A percentile compares a stretch with the other conserved stretches of the same genome.
Evolutionary conservation across 37 sponge, comb jelly and placozoan species (phyloP).

Genomic region (Halichondria panicea): DNA sequence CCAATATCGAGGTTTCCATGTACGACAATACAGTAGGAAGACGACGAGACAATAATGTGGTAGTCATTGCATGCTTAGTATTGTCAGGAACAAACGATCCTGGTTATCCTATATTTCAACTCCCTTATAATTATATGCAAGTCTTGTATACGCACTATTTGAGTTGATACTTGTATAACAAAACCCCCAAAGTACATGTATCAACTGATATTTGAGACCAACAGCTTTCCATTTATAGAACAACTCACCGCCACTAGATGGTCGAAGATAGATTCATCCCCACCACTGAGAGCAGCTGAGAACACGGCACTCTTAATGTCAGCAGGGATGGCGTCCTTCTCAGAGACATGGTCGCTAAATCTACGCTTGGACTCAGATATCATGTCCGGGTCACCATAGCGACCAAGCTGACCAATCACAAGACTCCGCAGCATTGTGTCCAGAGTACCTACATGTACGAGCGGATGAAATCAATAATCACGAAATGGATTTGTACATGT

Average conservation of each 20-base stretch:
- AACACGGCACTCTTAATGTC: conserved; percentile 73
- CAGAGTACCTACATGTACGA: conserved; percentile 38
- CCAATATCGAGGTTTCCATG: too few relatives aligned
- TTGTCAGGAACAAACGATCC: too few relatives aligned
- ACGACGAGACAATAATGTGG: neutral
- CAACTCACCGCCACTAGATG: conserved; percentile 55
- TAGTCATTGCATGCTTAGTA: too few relatives aligned
- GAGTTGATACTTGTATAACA: too few relatives aligned
- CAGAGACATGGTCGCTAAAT: conserved; percentile 43
- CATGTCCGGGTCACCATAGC: conserved; percentile 62
- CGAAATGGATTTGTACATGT: neutral
- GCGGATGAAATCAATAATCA: neutral
- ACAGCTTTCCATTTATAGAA: neutral
- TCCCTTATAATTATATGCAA: too few relatives aligned
- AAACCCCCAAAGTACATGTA: too few relatives aligned
- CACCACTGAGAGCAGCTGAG: conserved; percentile 37
- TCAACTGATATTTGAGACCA: too few relatives aligned
- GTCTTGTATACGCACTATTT: too few relatives aligned
- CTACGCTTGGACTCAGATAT: conserved; percentile 56
- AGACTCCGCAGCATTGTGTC: conserved; percentile 80
- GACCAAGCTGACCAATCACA: conserved; percentile 54
- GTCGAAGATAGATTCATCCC: conserved; percentile 63
- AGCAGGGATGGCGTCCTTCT: conserved; percentile 10
- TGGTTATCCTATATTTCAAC: too few relatives aligned
- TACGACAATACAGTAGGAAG: neutral